These are phyloP conservation scores for Perizoma affinitatum DNA, from an alignment of 2,888 invertebrate genomes.

Conservation along the genomic window DNA sequence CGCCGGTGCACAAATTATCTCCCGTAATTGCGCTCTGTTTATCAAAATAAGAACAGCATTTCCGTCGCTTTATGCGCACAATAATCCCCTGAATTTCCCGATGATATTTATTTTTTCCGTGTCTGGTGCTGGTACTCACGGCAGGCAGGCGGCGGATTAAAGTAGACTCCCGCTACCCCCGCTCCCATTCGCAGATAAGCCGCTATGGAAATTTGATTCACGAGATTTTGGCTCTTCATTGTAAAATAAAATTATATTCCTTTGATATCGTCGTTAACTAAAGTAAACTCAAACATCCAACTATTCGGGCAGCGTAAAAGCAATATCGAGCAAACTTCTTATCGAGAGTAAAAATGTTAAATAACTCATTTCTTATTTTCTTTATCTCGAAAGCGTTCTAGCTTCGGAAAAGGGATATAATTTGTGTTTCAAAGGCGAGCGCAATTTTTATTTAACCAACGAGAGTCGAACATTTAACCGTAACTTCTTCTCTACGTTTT, in stretches of 20 bases:
- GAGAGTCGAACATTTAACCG: slow-evolving; percentile 29
- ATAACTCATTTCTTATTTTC: slow-evolving; percentile 41
- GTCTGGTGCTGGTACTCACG: slow-evolving; percentile 28
- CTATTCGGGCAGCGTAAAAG: slow-evolving; percentile 32
- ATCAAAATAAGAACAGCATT: slow-evolving; percentile 30
- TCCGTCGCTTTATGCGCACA: slow-evolving; percentile 29
- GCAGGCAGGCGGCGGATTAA: slow-evolving; percentile 29
- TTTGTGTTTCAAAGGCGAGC: slow-evolving; percentile 42
- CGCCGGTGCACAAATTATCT: slow-evolving; percentile 27
- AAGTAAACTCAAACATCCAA: slow-evolving; percentile 36
- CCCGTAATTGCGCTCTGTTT: slow-evolving; percentile 33
- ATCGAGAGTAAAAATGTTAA: slow-evolving; percentile 38
- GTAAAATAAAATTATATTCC: slow-evolving; percentile 44
- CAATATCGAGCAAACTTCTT: slow-evolving; percentile 36
- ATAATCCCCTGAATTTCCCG: slow-evolving; percentile 39
- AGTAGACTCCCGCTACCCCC: slow-evolving; percentile 26
- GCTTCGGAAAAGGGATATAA: slow-evolving; percentile 40
- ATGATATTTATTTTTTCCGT: slow-evolving; percentile 37
- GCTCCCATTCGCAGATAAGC: slow-evolving; percentile 41
- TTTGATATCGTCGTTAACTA: slow-evolving; percentile 39
- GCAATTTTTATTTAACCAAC: slow-evolving; percentile 35
- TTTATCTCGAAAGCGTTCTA: slow-evolving; percentile 40
- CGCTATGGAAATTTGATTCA: slow-evolving; percentile 45
- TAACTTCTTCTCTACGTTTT: slow-evolving; percentile 28
- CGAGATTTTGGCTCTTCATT: slow-evolving; percentile 42